Evolutionary conservation across 2,888 invertebrate species (phyloP).

Genomic region (Hedya salicella): DNA sequence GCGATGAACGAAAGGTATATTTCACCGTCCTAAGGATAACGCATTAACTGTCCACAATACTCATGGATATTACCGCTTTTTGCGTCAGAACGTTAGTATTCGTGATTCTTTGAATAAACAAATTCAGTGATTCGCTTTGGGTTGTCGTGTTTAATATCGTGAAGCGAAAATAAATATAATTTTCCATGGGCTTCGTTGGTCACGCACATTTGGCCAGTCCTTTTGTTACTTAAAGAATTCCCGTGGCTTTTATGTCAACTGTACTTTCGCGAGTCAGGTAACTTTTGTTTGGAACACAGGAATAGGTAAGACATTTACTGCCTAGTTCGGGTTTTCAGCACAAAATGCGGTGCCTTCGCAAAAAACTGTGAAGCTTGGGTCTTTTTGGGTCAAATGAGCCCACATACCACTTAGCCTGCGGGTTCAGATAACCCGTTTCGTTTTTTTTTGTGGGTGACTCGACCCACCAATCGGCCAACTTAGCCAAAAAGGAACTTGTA

Average conservation of each 20-base stretch:
- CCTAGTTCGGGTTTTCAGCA: too few relatives aligned
- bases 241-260: conserved; percentile 76
- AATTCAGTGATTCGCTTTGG: conserved; percentile 44
- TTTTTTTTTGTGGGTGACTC: too few relatives aligned
- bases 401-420: too few relatives aligned
- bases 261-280: conserved; percentile 70
- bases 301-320: too few relatives aligned
- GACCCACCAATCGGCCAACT: too few relatives aligned
- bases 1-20: conserved; percentile 15
- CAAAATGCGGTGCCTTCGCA: too few relatives aligned
- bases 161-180: conserved; percentile 73
- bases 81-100: background rate
- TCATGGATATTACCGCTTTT: background rate
- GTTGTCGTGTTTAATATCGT: conserved; percentile 53
- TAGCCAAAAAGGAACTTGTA: too few relatives aligned
- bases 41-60: background rate
- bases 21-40: background rate
- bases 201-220: conserved; percentile 72
- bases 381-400: too few relatives aligned
- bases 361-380: too few relatives aligned
- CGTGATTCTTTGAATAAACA: conserved; percentile 20
- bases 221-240: conserved; percentile 72
- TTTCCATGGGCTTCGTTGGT: conserved; percentile 68
- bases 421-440: too few relatives aligned
- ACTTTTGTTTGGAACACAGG: conserved; percentile 28